Percentiles rank a stretch among this genome's conserved stretches.
phyloP scores from a whole-genome alignment of 2,888 invertebrate species.

The Lepidochrysops patricia region DNA sequence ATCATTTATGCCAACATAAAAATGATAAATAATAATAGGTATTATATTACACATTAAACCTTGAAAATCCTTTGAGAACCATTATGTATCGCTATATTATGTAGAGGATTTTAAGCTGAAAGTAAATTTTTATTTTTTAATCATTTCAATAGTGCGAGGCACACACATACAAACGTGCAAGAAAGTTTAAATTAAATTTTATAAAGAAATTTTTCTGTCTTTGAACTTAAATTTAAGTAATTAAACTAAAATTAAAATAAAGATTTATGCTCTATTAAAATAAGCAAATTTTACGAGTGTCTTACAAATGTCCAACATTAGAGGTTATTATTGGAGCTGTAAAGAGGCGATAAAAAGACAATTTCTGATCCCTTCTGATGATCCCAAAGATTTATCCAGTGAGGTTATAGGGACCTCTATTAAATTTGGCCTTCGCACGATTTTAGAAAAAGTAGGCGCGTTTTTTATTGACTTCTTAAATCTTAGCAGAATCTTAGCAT shows the following conservation, averaged over 20 bases:
- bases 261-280: too few species aligned
- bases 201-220: too few species aligned
- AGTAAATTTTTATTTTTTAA: too few species aligned
- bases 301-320: not conserved
- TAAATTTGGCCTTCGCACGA: slow-evolving; percentile 4
- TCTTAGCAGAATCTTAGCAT: too few species aligned
- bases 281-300: not conserved
- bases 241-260: too few species aligned
- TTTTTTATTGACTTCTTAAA: not conserved
- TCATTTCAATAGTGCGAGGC: too few species aligned
- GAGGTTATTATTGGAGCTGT: not conserved
- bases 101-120: not conserved
- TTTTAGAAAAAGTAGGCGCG: not conserved
- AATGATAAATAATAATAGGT: not conserved
- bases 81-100: not conserved
- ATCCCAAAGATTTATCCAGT: not conserved
- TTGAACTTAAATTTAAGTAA: too few species aligned
- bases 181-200: too few species aligned
- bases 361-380: not conserved
- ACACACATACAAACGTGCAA: too few species aligned
- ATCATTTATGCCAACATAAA: not conserved
- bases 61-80: not conserved
- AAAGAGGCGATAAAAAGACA: not conserved
- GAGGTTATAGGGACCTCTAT: slow-evolving; percentile 7
- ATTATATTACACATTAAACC: not conserved